A percentile compares a stretch with the other conserved stretches of the same genome.
phyloP scores from a whole-genome alignment of 2,113 vertebrate genomes.

The Zootoca vivipara region DNA sequence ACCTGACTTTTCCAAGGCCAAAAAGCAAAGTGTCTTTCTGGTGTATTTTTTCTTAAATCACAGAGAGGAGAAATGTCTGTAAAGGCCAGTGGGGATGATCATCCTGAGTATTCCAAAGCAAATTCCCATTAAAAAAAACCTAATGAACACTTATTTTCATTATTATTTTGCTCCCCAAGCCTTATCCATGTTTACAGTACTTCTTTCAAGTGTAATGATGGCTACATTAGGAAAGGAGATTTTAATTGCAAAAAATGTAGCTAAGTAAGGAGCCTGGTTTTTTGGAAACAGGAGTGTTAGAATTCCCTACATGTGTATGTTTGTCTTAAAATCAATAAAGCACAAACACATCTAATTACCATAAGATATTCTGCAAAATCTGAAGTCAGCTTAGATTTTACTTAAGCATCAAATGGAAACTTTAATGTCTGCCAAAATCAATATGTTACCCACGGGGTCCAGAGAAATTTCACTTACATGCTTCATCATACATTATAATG shows the following conservation, averaged over 20 bases:
- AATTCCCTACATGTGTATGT: slow-evolving; percentile 57
- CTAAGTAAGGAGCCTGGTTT: slow-evolving; percentile 18
- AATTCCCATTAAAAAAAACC: slow-evolving; percentile 20
- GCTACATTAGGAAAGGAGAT: slow-evolving; percentile 24
- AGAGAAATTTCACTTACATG: slow-evolving; percentile 55
- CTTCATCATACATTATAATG: slow-evolving; percentile 60
- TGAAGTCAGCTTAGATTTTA: slow-evolving; percentile 66
- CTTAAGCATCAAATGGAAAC: slow-evolving; percentile 64
- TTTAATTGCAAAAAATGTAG: slow-evolving; percentile 46
- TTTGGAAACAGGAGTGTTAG: slow-evolving; percentile 28
- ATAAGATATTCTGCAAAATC: slow-evolving; percentile 64
- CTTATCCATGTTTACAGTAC: slow-evolving; percentile 29
- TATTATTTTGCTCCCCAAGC: slow-evolving; percentile 35
- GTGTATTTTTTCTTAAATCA: fast-evolving
- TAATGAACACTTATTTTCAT: slow-evolving; percentile 19
- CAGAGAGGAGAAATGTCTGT: fast-evolving
- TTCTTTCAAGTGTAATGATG: slow-evolving; percentile 38
- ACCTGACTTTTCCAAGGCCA: neutral
- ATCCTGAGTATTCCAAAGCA: neutral
- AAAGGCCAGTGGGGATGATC: neutral
- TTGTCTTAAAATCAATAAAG: slow-evolving; percentile 66
- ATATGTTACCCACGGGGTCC: slow-evolving; percentile 36
- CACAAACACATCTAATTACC: slow-evolving; percentile 64
- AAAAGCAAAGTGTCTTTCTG: neutral
- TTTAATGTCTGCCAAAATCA: slow-evolving; percentile 46